Base-by-base conservation (phyloP, 2,113 vertebrate genomes). In the Scytalopus superciliaris region DNA sequence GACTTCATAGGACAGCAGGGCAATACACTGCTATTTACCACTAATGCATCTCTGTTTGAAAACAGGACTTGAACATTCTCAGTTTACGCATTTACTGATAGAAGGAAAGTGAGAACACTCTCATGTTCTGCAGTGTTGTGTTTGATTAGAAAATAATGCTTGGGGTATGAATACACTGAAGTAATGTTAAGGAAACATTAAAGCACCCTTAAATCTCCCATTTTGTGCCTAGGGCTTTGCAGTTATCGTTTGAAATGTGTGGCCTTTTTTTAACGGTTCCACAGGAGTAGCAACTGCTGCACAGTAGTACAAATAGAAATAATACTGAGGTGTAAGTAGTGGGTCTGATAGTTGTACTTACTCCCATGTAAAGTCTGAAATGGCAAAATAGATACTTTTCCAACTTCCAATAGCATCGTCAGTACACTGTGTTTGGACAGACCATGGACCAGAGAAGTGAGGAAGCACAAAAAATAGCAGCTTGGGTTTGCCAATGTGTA, bases 81-180 rank as follows among this genome's bases (percentile, higher is more conserved):
- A 74, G 60, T 86, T 93, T 90, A 35, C 81, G 52, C 35, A 39
- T 19, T 86, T 72, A 87, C 59, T 87, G 57, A 83, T 50, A 59
- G 82, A 84, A 93, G 33, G 42, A 78, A 45, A 93, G 35, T 14
- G 4, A 28, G 92, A 94, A 80, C 24, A 81, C 35, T 88, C 67
- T 52, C 6, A 9, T 56, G 56, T 84, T 88, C 83, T 94, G 64
- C 60, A 90, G 66, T n/a, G n/a, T 81, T 94, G 73, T 64, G 93
- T 92, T 96, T 92, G 79, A 93, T 97, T 96, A 90, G 83, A 93
- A 96, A 96, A 89, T 93, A 96, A 93, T 90, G 90, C 90, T 94
- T 78, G 73, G 52, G 64, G 83, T 94, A 85, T 93, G 85, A 93
- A 86, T 87, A 88, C 31, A 2, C 52, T 90, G 77, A 93, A 90